Evolutionary conservation across 1,140 invertebrate genomes (phyloP).

Genomic region (Leptinotarsa defecta): DNA sequence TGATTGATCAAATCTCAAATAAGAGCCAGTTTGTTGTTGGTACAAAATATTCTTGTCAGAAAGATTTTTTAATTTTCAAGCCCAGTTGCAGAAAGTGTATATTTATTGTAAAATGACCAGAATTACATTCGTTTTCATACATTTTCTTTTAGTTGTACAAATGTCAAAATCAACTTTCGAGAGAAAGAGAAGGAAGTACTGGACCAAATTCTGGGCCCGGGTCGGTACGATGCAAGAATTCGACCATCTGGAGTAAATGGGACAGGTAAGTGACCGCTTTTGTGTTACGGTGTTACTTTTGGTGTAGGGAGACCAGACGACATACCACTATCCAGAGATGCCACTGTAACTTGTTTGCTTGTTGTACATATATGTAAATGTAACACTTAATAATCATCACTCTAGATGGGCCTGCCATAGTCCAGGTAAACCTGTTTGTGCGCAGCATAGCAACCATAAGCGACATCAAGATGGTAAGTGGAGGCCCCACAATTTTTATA

Average conservation of each 20-base stretch:
- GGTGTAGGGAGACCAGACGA: conserved; percentile 37
- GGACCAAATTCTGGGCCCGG: conserved; percentile 88
- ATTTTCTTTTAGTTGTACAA: conserved; percentile 55
- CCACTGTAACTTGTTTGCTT: conserved; percentile 40
- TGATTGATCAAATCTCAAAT: too few relatives aligned
- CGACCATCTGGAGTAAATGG: conserved; percentile 89
- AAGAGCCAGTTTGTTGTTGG: too few relatives aligned
- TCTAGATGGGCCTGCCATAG: conserved; percentile 89
- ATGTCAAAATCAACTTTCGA: conserved; percentile 81
- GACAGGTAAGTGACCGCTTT: conserved; percentile 72
- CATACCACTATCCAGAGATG: conserved; percentile 25
- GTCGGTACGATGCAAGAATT: conserved; percentile 90
- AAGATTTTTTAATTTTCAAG: too few relatives aligned
- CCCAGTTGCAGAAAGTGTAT: too few relatives aligned
- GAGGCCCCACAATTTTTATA: conserved; percentile 44
- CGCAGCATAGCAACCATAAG: conserved; percentile 96
- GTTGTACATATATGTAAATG: conserved; percentile 45
- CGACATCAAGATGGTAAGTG: conserved; percentile 98
- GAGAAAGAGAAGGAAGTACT: conserved; percentile 93
- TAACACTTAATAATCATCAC: conserved; percentile 54
- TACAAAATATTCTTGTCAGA: too few relatives aligned
- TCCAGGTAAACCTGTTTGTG: conserved; percentile 95
- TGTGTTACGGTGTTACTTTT: conserved; percentile 26
- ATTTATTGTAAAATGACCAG: too few relatives aligned
- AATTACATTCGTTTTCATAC: too few relatives aligned